These are phyloP conservation scores for Premnoplex brunnescens DNA, from an alignment of 2,797 vertebrate species.

Conservation along the genomic window DNA sequence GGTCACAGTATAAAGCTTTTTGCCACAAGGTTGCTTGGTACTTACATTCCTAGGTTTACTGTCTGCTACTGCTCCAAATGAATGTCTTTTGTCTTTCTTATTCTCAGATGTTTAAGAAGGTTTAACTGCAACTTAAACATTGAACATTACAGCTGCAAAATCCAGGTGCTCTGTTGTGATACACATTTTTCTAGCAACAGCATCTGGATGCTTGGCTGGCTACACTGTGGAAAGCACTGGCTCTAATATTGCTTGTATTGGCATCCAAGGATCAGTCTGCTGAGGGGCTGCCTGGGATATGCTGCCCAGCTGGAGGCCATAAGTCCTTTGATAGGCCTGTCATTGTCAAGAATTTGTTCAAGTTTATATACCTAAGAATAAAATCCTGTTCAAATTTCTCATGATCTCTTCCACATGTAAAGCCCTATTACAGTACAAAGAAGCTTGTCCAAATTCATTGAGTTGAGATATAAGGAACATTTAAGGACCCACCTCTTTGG, in stretches of 20 bases:
- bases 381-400: conserved; percentile 53
- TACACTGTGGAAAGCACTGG: conserved; percentile 7
- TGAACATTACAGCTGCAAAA: not conserved
- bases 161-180: not conserved
- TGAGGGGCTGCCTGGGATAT: not conserved
- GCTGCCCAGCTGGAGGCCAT: not conserved
- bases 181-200: not conserved
- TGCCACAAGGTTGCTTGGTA: not conserved
- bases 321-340: conserved; percentile 49
- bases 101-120: not conserved
- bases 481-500: not conserved
- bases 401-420: conserved; percentile 75
- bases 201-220: conserved; percentile 52
- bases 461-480: not conserved
- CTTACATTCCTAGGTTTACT: not conserved
- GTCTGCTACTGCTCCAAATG: not conserved
- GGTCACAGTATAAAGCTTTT: not conserved
- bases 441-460: conserved; percentile 23
- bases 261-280: not conserved
- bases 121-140: not conserved
- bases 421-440: conserved; percentile 1
- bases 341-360: conserved; percentile 64
- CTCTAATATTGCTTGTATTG: conserved; percentile 11
- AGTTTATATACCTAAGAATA: conserved; percentile 51
- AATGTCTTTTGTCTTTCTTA: not conserved